Evolutionary conservation across 2,797 vertebrate species (phyloP), one percentile per base, ranked within the genome.

Genomic region (Dryobates pubescens): DNA sequence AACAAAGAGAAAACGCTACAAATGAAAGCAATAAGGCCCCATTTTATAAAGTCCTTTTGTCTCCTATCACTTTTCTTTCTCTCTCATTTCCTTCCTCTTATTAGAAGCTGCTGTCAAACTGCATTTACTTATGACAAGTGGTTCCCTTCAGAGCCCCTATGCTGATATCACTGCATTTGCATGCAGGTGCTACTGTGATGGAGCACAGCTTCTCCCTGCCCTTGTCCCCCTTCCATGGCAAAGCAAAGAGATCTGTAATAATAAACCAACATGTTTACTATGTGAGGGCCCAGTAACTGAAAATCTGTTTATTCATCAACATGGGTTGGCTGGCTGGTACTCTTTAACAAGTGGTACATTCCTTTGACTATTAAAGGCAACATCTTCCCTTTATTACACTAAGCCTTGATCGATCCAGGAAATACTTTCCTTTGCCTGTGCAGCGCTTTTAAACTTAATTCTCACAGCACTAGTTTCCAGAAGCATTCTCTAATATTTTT

Each of bases 11-110:
- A 92, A 96, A 84, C 13, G 71, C 72, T 91, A 76, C 76, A 88
- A 96, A 91, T 88, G 94, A 96, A 96, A 95, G 95, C 90, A 90
- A 71, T 95, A 92, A 94, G 92, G 90, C 88, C 69, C 30, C 57
- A 53, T 63, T 97, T 95, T 94, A 67, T 86, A 76, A 96, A 90
- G 87, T 93, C 81, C 86, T 91, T 97, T 96, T 96, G 83, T 97
- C 87, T 95, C 81, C 92, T 86, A 90, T 96, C 84, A 92, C 73
- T 94, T 89, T 74, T 84, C 82, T 94, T 83, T 93, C 88, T 86
- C 51, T 87, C 84, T 91, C 80, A 93, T 95, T 97, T 95, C 94
- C 90, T 95, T 92, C 38, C 67, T 94, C 72, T 93, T 93, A 79
- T 45, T 82, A 82, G 79, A 77, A 56, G 38, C 76, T 77, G 86